Conservation (phyloP, 2,888 invertebrate species). For the Hypena proboscidalis region DNA sequence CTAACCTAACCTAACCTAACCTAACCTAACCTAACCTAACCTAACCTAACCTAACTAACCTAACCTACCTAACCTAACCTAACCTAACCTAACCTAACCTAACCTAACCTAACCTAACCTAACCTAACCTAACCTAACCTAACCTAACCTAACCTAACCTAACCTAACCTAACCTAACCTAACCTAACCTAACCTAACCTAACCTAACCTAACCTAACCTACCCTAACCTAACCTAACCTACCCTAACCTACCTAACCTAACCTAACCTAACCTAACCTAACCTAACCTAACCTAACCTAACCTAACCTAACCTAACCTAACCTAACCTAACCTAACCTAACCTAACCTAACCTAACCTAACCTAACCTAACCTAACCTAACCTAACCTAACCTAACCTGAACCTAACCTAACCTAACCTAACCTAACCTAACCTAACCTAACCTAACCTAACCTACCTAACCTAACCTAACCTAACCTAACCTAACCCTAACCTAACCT, state of each 20-base stretch:
- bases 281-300: constrained; percentile 38
- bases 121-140: constrained; percentile 36
- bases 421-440: constrained; percentile 36
- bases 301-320: constrained; percentile 39
- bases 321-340: constrained; percentile 39
- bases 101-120: constrained; percentile 36
- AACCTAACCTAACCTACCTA: constrained; percentile 37
- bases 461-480: constrained; percentile 40
- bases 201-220: constrained; percentile 36
- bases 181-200: constrained; percentile 38
- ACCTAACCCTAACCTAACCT: constrained; percentile 28
- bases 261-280: constrained; percentile 38
- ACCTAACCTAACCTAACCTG: constrained; percentile 30
- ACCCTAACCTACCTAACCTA: constrained; percentile 37
- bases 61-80: constrained; percentile 28
- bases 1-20: constrained; percentile 29
- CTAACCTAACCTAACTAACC: constrained; percentile 28
- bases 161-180: constrained; percentile 37
- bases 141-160: constrained; percentile 37
- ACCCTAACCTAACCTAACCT: constrained; percentile 37
- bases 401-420: constrained; percentile 35
- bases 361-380: constrained; percentile 37
- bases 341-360: constrained; percentile 39
- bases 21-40: constrained; percentile 31
- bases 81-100: constrained; percentile 29